Evolutionary conservation across 2,113 vertebrate species (phyloP).

Genomic region (Chionis minor): DNA sequence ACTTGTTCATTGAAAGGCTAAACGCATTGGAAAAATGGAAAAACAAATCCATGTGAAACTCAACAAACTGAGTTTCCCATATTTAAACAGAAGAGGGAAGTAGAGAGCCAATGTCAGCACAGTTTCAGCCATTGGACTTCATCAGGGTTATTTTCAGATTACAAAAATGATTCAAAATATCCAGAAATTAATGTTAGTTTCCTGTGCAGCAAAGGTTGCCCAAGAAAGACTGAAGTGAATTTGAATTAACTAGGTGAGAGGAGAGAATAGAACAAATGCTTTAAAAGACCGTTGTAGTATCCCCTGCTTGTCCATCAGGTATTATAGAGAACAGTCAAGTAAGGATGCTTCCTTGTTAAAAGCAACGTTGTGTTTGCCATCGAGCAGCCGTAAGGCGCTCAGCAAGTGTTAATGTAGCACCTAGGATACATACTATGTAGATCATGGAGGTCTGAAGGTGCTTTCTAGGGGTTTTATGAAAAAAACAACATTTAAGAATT

Average conservation of each 20-base stretch:
- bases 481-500: background rate
- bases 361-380: background rate
- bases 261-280: background rate
- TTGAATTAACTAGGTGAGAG: background rate
- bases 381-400: background rate
- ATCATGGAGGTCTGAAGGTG: background rate
- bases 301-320: background rate
- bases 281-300: rapidly evolving
- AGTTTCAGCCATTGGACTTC: background rate
- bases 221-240: background rate
- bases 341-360: background rate
- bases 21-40: background rate
- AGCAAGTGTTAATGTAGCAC: background rate
- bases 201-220: background rate
- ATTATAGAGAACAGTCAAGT: background rate
- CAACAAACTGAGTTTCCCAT: background rate
- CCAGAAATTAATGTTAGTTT: background rate
- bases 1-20: background rate
- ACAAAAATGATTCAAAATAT: background rate
- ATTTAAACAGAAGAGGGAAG: background rate
- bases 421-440: background rate
- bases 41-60: background rate
- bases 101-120: background rate
- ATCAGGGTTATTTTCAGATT: background rate
- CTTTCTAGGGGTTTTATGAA: background rate